A percentile compares a stretch with the other conserved stretches of the same genome.
Conservation (phyloP, 1,140 invertebrate species). For the Oncopodura yosiiana region DNA sequence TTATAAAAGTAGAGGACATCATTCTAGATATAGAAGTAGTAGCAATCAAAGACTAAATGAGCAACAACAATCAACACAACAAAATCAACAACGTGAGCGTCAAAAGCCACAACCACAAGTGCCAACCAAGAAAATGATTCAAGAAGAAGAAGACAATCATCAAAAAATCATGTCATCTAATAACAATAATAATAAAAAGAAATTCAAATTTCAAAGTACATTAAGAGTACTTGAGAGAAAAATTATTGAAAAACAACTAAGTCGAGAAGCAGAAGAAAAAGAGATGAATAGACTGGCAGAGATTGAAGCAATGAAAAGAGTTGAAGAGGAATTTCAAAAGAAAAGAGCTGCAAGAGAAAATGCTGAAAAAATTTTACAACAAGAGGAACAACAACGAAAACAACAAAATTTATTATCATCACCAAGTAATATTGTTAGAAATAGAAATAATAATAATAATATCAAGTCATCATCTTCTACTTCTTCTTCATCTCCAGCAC, state of each 20-base stretch:
- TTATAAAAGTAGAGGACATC: too few relatives aligned
- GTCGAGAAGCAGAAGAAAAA: conserved; percentile 61
- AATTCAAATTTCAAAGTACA: conserved; percentile 72
- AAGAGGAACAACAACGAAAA: background rate
- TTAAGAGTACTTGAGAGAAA: conserved; percentile 63
- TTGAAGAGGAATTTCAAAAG: conserved; percentile 63
- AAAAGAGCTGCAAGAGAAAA: conserved; percentile 48
- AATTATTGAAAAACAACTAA: conserved; percentile 59
- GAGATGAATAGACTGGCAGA: conserved; percentile 62
- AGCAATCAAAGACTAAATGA: too few relatives aligned
- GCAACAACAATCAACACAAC: background rate
- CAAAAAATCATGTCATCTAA: background rate
- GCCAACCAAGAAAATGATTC: conserved; percentile 37
- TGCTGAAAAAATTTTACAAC: conserved; percentile 7
- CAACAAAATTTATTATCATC: too few relatives aligned
- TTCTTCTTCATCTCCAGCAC: too few relatives aligned
- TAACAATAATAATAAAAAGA: conserved; percentile 43
- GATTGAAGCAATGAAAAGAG: conserved; percentile 62
- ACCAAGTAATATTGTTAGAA: too few relatives aligned
- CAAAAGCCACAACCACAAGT: conserved; percentile 28
- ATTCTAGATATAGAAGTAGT: too few relatives aligned
- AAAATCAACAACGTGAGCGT: conserved; percentile 34
- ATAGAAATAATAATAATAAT: too few relatives aligned
- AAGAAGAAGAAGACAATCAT: conserved; percentile 31
- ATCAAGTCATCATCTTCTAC: too few relatives aligned